Evolutionary conservation across 2,113 vertebrate genomes (phyloP), one percentile per base, ranked within the genome.

Genomic region (Chionomys nivalis): DNA sequence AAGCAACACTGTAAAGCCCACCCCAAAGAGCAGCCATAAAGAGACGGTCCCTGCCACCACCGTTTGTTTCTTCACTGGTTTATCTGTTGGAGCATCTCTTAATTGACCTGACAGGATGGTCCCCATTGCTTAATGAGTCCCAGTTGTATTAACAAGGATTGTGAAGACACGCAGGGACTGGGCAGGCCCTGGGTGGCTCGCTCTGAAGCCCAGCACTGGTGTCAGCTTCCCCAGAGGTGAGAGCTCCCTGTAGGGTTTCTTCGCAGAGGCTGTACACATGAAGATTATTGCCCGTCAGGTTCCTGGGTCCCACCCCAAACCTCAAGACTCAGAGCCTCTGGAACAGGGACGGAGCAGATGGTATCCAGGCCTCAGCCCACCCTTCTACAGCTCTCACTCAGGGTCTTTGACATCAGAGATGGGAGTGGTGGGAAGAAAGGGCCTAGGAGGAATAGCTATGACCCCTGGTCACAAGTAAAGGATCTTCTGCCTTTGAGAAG

Each of bases 81-180:
- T 87, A 93, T 96, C 95, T 92, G 79, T 58, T 78, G 95, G 85
- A 58, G 44, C n/a, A 8, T 91, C 89, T 87, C 77, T 94, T 90
- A 66, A 89, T 72, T 77, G 70, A 63, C 58, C 94, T 65, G 75
- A 70, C 61, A 23, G 68, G 26, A 89, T 58, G 79, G 79, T n/a
- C 85, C 58, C 81, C 28, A 0, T 10, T n/a, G 77, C 81, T 73
- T 61, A 23, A 13, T 16, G n/a, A 58, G 42, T 47, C 63, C 19
- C 21, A 65, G n/a, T 95, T 87, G 55, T 88, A n/a, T 87, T 87
- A 73, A 77, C 0, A 0, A 66, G 65, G 66, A 28, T 7, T 77
- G 47, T 65, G 73, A 49, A 94, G 78, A 52, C 28, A 39, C 68
- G n/a, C 70, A 72, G n/a, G n/a, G n/a, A n/a, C 72, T 5, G 0